Evolutionary conservation across 2,888 invertebrate species (phyloP).

Genomic region (Drosophila merina): DNA sequence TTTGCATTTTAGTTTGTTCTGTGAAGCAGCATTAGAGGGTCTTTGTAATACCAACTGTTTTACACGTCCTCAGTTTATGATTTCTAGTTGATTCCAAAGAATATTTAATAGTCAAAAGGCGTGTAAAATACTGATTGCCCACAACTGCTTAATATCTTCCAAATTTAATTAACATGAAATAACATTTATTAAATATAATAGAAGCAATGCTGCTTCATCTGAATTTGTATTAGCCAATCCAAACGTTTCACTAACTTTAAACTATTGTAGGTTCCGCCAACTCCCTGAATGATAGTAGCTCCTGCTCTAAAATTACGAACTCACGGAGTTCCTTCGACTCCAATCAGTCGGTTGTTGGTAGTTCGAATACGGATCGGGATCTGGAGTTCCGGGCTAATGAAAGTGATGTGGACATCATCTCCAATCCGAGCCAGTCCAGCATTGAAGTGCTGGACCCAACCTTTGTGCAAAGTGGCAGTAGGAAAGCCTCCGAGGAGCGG

Average conservation of each 20-base stretch:
- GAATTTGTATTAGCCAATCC: not conserved
- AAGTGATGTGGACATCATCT: slow-evolving; percentile 89
- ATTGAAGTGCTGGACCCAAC: slow-evolving; percentile 86
- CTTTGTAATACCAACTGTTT: not conserved
- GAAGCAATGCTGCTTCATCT: slow-evolving; percentile 4
- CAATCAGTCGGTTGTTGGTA: slow-evolving; percentile 83
- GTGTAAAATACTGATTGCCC: not conserved
- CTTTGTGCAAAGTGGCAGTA: slow-evolving; percentile 63
- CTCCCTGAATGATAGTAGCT: slow-evolving; percentile 84
- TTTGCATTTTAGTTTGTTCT: slow-evolving; percentile 49
- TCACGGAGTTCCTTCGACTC: slow-evolving; percentile 83
- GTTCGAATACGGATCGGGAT: slow-evolving; percentile 82
- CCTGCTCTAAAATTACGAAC: slow-evolving; percentile 83
- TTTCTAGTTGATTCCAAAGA: not conserved
- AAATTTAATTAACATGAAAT: not conserved
- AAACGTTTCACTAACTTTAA: not conserved
- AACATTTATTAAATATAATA: not conserved
- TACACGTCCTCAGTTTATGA: not conserved
- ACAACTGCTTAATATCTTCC: slow-evolving; percentile 6
- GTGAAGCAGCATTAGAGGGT: slow-evolving; percentile 67
- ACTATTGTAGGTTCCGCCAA: slow-evolving; percentile 83
- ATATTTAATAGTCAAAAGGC: not conserved
- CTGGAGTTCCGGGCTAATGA: slow-evolving; percentile 83
- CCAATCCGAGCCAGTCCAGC: slow-evolving; percentile 89
- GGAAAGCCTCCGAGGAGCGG: slow-evolving; percentile 85